Conservation (phyloP, 2,113 vertebrate species). For the Recurvirostra avosetta region DNA sequence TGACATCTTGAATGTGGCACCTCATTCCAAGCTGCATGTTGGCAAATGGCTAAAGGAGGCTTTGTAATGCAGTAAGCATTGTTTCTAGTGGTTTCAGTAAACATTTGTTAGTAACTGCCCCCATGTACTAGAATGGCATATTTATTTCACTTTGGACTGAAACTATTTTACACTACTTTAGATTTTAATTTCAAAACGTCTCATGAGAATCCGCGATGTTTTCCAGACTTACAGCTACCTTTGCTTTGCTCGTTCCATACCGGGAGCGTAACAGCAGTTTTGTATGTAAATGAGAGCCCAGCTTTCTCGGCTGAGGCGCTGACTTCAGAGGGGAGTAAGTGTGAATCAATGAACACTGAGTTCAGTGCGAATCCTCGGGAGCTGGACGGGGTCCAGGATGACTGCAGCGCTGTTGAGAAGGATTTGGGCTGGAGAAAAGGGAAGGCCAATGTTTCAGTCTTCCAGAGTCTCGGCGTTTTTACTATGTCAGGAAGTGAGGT, state of each 20-base stretch:
- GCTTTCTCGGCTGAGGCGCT: background rate
- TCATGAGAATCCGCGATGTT: accelerated
- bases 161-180: accelerated
- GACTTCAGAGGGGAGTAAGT: background rate
- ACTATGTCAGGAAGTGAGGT: slow-evolving; percentile 50
- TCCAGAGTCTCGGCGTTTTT: background rate
- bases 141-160: background rate
- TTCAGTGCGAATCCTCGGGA: background rate
- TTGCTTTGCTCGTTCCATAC: accelerated
- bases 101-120: background rate
- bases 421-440: background rate
- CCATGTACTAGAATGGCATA: accelerated
- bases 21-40: accelerated
- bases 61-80: background rate
- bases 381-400: background rate
- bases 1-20: accelerated
- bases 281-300: background rate
- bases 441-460: background rate
- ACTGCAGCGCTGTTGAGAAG: background rate
- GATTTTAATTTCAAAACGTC: accelerated
- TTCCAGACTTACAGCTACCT: background rate
- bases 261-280: background rate
- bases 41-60: background rate
- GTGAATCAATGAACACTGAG: background rate
- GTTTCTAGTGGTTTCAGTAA: background rate